A percentile compares a stretch with the other conserved stretches of the same genome.
phyloP scores from a whole-genome alignment of 2,888 invertebrate species.

The Epinotia nisella region DNA sequence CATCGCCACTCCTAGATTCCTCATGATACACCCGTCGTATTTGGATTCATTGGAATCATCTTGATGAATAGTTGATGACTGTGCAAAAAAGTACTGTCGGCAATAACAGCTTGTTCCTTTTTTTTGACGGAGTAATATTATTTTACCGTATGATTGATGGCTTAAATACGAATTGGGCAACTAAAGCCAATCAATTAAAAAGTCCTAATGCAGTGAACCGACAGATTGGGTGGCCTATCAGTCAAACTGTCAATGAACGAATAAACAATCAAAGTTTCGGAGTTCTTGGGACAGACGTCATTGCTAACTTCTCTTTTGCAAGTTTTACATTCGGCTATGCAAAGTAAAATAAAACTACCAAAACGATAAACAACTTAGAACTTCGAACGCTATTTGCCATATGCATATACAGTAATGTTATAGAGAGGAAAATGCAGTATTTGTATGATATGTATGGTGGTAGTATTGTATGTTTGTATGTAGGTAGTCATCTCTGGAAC shows the following conservation, averaged over 20 bases:
- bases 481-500: too few species aligned
- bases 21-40: too few species aligned
- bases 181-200: slow-evolving; percentile 14
- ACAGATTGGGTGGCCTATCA: slow-evolving; percentile 9
- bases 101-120: too few species aligned
- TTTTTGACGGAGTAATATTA: not conserved
- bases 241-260: slow-evolving; percentile 15
- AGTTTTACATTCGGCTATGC: not conserved
- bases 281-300: not conserved
- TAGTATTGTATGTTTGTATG: too few species aligned
- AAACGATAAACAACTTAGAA: too few species aligned
- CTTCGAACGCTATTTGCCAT: not conserved
- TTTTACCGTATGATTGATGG: slow-evolving; percentile 1
- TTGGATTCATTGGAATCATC: too few species aligned
- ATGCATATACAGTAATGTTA: too few species aligned
- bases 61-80: too few species aligned
- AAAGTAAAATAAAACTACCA: not conserved
- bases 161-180: not conserved
- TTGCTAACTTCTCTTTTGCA: not conserved
- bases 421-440: too few species aligned
- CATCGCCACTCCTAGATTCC: too few species aligned
- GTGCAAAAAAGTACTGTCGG: too few species aligned
- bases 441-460: too few species aligned
- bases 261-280: slow-evolving; percentile 1
- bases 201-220: not conserved